Percentiles rank a stretch among this genome's conserved stretches.
phyloP scores from a whole-genome alignment of 1,140 invertebrate genomes.

The Eurytemora carolleeae region DNA sequence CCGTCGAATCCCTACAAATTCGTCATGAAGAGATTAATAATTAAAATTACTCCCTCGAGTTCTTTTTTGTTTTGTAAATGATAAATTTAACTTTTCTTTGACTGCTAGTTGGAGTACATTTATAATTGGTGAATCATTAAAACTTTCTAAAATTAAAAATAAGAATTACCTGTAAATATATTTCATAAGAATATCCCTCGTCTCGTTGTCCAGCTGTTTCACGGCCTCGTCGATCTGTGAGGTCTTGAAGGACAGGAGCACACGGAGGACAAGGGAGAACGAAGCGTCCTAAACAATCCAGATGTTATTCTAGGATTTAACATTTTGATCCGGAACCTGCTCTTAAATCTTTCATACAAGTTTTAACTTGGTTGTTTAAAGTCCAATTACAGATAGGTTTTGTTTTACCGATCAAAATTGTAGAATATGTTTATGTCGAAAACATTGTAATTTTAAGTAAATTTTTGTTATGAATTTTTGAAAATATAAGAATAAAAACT shows the following conservation, averaged over 20 bases:
- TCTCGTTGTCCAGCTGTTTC: neutral
- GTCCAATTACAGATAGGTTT: neutral
- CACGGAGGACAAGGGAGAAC: neutral
- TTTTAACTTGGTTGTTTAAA: neutral
- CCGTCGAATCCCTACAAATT: too few relatives aligned
- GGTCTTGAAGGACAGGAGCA: neutral
- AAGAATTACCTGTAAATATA: neutral
- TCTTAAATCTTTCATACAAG: neutral
- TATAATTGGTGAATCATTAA: too few relatives aligned
- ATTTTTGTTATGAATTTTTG: neutral
- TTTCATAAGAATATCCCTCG: neutral
- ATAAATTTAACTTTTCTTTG: too few relatives aligned
- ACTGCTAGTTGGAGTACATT: too few relatives aligned
- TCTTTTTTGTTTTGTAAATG: too few relatives aligned
- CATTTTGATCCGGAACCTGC: neutral
- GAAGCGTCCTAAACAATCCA: neutral
- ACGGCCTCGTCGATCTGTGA: neutral
- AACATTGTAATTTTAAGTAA: too few relatives aligned
- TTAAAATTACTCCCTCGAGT: too few relatives aligned
- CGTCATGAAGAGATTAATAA: too few relatives aligned
- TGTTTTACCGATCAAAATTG: too few relatives aligned
- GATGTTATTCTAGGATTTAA: neutral
- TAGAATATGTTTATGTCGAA: too few relatives aligned
- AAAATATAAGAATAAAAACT: neutral
- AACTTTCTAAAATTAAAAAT: too few relatives aligned